Evolutionary conservation across 1,140 invertebrate genomes (phyloP).

Genomic region (Achroia grisella): DNA sequence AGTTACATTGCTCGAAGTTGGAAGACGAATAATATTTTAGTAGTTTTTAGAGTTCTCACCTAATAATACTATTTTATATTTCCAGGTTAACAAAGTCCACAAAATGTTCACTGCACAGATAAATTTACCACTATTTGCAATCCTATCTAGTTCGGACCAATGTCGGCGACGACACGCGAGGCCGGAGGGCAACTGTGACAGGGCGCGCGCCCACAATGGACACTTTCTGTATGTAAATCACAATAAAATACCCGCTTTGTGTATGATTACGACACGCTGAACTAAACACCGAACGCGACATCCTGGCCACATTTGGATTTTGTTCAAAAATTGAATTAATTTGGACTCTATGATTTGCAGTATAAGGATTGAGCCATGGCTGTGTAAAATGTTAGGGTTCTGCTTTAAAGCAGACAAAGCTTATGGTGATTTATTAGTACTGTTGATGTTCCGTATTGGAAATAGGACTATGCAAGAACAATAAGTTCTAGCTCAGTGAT

Average conservation of each 20-base stretch:
- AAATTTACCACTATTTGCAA: background rate
- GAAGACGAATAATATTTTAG: no score
- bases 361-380: background rate
- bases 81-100: background rate
- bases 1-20: no score
- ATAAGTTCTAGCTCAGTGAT: no score
- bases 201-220: slow-evolving; percentile 47
- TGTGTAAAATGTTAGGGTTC: background rate
- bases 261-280: slow-evolving; percentile 61
- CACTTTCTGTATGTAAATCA: slow-evolving; percentile 63
- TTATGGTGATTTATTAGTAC: no score
- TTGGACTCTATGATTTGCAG: background rate
- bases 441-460: no score
- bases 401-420: background rate
- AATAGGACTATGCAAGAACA: no score
- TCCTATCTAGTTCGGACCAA: slow-evolving; percentile 5
- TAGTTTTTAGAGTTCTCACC: background rate
- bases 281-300: slow-evolving; percentile 48
- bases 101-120: slow-evolving; percentile 3
- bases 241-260: slow-evolving; percentile 68
- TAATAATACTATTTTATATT: background rate
- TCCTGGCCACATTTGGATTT: slow-evolving; percentile 6
- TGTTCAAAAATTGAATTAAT: background rate
- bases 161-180: slow-evolving; percentile 28
- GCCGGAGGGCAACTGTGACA: slow-evolving; percentile 51